These are phyloP conservation scores for Atrichornis clamosus DNA, from an alignment of 2,113 vertebrate species.

Conservation along the genomic window DNA sequence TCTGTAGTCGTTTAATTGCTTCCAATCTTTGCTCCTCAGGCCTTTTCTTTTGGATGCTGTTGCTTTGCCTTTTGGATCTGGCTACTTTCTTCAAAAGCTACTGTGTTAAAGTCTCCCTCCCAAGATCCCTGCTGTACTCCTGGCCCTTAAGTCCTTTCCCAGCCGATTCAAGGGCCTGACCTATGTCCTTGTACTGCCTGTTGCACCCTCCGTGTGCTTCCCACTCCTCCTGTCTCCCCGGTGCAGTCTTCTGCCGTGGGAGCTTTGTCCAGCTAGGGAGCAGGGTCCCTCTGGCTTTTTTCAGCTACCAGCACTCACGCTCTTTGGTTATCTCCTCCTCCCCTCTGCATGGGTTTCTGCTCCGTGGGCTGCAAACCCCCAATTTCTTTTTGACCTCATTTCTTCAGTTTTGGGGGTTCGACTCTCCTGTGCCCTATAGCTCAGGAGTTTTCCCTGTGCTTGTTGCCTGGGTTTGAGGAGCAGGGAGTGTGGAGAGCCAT, in stretches of 20 bases:
- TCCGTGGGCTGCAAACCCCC: not conserved
- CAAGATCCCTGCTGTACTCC: not conserved
- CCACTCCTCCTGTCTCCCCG: not conserved
- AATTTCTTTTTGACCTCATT: not conserved
- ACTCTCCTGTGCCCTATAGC: fast-evolving
- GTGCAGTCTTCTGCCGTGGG: not conserved
- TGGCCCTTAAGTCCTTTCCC: not conserved
- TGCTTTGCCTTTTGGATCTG: not conserved
- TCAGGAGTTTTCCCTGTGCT: not conserved
- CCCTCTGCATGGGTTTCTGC: not conserved
- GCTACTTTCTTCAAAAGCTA: not conserved
- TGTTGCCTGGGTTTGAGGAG: not conserved
- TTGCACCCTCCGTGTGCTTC: not conserved
- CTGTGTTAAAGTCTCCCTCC: not conserved
- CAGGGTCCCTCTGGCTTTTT: not conserved
- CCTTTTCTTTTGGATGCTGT: not conserved
- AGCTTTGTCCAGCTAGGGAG: not conserved
- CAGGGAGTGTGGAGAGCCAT: not conserved
- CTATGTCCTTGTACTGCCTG: not conserved
- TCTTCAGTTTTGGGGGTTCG: not conserved
- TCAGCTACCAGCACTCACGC: not conserved
- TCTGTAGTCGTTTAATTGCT: not conserved
- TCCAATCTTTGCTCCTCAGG: not conserved
- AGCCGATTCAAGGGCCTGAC: not conserved
- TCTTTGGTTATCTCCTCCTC: not conserved